Evolutionary conservation across 2,888 invertebrate species (phyloP), one percentile per base, ranked within the genome.

Genomic region (Caenorhabditis plicata): DNA sequence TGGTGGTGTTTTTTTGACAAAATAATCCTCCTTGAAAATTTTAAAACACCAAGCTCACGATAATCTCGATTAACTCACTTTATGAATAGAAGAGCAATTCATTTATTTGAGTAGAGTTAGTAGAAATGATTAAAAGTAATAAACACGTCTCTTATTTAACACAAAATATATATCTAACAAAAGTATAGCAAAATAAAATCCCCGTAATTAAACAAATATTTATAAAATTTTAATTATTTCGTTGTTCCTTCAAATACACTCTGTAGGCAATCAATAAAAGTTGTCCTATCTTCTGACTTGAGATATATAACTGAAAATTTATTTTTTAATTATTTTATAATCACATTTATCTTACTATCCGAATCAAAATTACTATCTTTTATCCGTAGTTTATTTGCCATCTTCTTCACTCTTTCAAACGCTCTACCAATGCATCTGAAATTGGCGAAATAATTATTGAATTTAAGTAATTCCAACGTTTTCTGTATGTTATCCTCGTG

Each of bases 391-490:
- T 43, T 46, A 9, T 52, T 53, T 32, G 60, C 49, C 36, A 36
- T 54, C 44, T 66, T 65, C 23, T 52, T 52, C 8, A 64, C 63
- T 42, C 63, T 45, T 31, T 65, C 64, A 47, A 69, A 72, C 11
- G 69, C 68, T 19, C 69, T 58, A 5, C 72, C 72, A 26, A 72
- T 69, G 33, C 64, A 65, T 20, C 71, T 71, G 50, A 51, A 69
- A 52, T 23, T 5, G 29, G 2, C 9, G 25, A 25, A 35, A 46
- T n/a, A n/a, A n/a, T n/a, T n/a, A n/a, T n/a, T n/a, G n/a, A n/a
- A n/a, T n/a, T n/a, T n/a, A n/a, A n/a, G 15, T 32, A 22, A 20
- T 11, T 8, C 44, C 51, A 22, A 70, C 72, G 63, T 64, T 54
- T 70, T 72, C 38, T 54, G 36, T n/a, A 48, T 31, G 17, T 57